phyloP scores from a whole-genome alignment of 2,113 vertebrate species.

The Meleagris gallopavo region DNA sequence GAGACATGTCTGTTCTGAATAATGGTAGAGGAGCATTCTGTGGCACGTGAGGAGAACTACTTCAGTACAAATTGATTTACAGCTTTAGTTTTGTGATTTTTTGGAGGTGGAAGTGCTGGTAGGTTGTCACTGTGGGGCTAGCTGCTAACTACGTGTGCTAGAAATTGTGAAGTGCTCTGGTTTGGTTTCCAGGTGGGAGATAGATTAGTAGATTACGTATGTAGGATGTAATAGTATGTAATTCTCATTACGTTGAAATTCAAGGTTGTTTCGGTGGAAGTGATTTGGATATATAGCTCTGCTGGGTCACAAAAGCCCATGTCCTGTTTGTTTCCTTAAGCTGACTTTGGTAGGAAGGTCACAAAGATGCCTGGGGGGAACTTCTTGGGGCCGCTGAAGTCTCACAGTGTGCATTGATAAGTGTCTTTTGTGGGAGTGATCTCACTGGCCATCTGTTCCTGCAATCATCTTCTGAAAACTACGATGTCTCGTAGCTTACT shows the following conservation, averaged over 20 bases:
- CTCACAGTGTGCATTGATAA: background rate
- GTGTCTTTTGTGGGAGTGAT: background rate
- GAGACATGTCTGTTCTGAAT: background rate
- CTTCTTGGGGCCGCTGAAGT: background rate
- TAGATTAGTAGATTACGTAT: background rate
- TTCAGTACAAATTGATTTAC: background rate
- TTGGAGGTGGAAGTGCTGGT: background rate
- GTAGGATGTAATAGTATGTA: background rate
- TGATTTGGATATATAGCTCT: background rate
- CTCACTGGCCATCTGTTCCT: background rate
- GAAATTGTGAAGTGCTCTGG: background rate
- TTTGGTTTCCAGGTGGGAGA: background rate
- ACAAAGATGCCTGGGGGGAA: background rate
- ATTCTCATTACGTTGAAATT: background rate
- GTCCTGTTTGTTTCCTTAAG: background rate
- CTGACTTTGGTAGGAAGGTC: background rate
- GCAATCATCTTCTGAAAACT: background rate
- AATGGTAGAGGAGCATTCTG: background rate
- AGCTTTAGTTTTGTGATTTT: background rate
- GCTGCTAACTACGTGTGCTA: background rate
- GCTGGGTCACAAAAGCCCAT: background rate
- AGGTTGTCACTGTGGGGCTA: background rate
- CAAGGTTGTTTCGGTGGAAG: background rate
- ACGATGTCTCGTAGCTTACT: background rate
- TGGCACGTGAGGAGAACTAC: background rate